Base-by-base conservation (phyloP, 1,140 invertebrate genomes). In the Steinernema khuongi region DNA sequence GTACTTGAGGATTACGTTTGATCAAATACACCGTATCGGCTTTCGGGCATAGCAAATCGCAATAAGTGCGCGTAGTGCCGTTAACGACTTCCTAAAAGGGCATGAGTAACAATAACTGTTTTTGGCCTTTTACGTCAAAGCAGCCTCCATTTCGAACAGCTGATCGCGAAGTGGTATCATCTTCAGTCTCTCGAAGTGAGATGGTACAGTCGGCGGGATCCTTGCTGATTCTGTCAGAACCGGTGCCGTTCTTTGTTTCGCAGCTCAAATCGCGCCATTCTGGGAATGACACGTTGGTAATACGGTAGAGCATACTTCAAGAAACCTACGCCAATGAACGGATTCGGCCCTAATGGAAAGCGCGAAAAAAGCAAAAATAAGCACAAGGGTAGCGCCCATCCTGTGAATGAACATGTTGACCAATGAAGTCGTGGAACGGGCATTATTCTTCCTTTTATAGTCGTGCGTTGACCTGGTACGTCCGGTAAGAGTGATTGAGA, bases 1-100 rank as follows among this genome's bases (percentile, higher is more conserved):
- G 81, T 30, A 77, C 76, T 69, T 84, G 80, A 11, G 81, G 81
- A 30, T 75, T 70, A 14, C 81, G 33, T 70, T 83, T 83, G 72
- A 82, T 82, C 1, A 83, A 71, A 71, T 82, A 82, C 4, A 85
- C 81, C 28, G 81, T 82, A 67, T 82, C 81, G 14, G 81, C 81
- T 28, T 76, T 73, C 0, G 81, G 81, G 36, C 81, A 82, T 14
- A 84, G 43, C 28, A 84, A 31, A 67, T 82, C 81, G 71, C 81
- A 82, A 41, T 82, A 84, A 2, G 83, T 78, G 4, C 81, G 73
- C 1, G 68, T 67, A 31, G 80, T 84, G 26, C 82, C 81, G 69
- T 77, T 77, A 19, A 78, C 71, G 28, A 74, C 66, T 77, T 81
- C 80, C 67, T 76, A 22, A 73, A 69, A 68, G 22, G 11, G 1